Evolutionary conservation across 2,113 vertebrate genomes (phyloP), one percentile per base, ranked within the genome.

Genomic region (Pachycephala philippinensis): DNA sequence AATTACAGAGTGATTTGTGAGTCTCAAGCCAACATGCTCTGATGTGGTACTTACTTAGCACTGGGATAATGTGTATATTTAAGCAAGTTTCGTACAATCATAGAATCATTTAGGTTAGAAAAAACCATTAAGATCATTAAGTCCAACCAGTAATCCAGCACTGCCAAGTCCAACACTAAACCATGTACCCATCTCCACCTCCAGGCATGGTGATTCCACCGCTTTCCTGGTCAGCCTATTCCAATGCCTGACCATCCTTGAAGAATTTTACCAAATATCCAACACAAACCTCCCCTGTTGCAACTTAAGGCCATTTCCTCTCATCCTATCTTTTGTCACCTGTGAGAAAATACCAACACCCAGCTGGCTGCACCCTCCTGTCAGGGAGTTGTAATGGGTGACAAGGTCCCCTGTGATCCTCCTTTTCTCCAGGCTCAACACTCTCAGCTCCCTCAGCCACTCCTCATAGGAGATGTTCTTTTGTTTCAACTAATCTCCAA

Each of bases 261-360:
- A 77, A 40, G 6, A 72, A 15, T 49, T n/a, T 47, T 49, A 47
- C 14, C 0, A 1, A 19, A 42, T 31, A 17, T 3, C 11, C 26
- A 27, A n/a, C 1, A 1, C 23, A 40, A 89, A 52, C 8, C 5
- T 44, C 4, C 6, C 6, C 18, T 53, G 12, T 4, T 5, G 2
- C 30, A 52, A 28, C 13, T 19, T 56, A 19, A 17, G 15, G 7
- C 1, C 7, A 7, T 45, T 56, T 81, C 6, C 5, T 66, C 13
- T 77, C 10, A 10, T 61, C 13, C 5, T 45, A 10, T 11, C 5
- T 5, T 35, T 22, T 56, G 7, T 33, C 35, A 14, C 21, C 18
- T 56, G 3, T 35, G 24, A n/a, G 6, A 45, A 53, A 19, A 45
- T 9, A 30, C 3, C 0, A 0, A n/a, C 2, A 3, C 2, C 13